Evolutionary conservation across 2,888 invertebrate species (phyloP).

Genomic region (Amblyjoppa proteus): DNA sequence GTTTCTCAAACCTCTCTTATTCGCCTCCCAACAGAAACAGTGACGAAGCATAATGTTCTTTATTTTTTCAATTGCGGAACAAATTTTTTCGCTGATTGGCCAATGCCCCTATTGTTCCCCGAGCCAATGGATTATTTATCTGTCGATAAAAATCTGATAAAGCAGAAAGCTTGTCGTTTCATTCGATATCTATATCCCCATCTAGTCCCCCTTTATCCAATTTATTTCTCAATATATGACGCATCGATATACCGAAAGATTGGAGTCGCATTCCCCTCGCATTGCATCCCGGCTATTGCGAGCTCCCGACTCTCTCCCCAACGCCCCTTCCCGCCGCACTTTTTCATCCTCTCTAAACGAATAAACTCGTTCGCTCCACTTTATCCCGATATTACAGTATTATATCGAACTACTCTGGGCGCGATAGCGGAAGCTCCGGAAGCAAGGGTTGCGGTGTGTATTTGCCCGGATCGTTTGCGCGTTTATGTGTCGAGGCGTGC

Average conservation of each 20-base stretch:
- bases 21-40: not conserved
- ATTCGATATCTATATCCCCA: slow-evolving; percentile 14
- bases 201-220: slow-evolving; percentile 14
- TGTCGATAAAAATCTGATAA: slow-evolving; percentile 51
- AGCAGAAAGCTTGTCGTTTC: slow-evolving; percentile 4
- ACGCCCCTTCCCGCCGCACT: not conserved
- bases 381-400: slow-evolving; percentile 55
- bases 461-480: not conserved
- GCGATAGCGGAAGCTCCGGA: slow-evolving; percentile 21
- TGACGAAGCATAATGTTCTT: too few species aligned
- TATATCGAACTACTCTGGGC: slow-evolving; percentile 4
- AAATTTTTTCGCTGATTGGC: not conserved
- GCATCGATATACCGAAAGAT: slow-evolving; percentile 59
- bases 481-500: slow-evolving; percentile 56
- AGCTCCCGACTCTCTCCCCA: not conserved
- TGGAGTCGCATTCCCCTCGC: slow-evolving; percentile 45
- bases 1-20: not conserved
- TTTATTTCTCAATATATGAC: slow-evolving; percentile 63
- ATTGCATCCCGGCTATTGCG: slow-evolving; percentile 25
- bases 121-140: not conserved
- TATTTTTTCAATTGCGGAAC: not conserved
- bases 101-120: not conserved
- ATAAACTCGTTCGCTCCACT: slow-evolving; percentile 56
- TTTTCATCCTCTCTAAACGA: slow-evolving; percentile 57
- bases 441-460: slow-evolving; percentile 45